A percentile compares a stretch with the other conserved stretches of the same genome.
Conservation (phyloP, 2,888 invertebrate species). For the Choristoneura rosaceana region DNA sequence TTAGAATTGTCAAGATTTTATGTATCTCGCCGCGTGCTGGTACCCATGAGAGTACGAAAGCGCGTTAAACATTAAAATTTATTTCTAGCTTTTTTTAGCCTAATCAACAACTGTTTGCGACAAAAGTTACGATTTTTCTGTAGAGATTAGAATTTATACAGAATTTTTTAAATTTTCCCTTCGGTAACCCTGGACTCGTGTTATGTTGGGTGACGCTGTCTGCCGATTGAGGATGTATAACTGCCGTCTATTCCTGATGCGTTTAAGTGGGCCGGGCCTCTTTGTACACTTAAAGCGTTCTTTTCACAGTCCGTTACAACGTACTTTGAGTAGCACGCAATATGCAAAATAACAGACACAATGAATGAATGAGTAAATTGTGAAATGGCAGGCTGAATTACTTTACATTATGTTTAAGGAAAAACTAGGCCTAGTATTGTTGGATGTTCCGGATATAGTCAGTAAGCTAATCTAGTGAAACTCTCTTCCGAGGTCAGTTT, state of each 20-base stretch:
- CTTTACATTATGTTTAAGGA: background rate
- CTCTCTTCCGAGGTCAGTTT: no score
- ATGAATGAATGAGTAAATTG: background rate
- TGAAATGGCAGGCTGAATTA: background rate
- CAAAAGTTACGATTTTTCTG: no score
- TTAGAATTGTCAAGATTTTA: background rate
- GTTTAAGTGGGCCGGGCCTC: conserved; percentile 22
- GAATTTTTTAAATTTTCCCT: background rate
- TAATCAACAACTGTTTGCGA: background rate
- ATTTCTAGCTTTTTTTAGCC: no score
- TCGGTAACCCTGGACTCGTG: conserved; percentile 38
- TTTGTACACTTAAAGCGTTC: conserved; percentile 19
- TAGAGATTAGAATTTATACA: background rate
- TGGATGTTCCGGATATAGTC: background rate
- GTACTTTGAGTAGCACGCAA: conserved; percentile 2
- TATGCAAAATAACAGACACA: background rate
- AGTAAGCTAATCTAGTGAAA: no score
- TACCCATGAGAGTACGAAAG: background rate
- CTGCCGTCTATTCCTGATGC: conserved; percentile 30
- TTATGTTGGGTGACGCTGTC: conserved; percentile 42
- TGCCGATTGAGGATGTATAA: conserved; percentile 50
- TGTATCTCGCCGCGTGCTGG: background rate
- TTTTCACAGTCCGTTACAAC: conserved; percentile 1
- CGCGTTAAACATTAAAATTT: no score
- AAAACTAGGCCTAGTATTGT: background rate